These are phyloP conservation scores for Myripristis murdjan DNA, from an alignment of 2,797 vertebrate species.

Conservation along the genomic window DNA sequence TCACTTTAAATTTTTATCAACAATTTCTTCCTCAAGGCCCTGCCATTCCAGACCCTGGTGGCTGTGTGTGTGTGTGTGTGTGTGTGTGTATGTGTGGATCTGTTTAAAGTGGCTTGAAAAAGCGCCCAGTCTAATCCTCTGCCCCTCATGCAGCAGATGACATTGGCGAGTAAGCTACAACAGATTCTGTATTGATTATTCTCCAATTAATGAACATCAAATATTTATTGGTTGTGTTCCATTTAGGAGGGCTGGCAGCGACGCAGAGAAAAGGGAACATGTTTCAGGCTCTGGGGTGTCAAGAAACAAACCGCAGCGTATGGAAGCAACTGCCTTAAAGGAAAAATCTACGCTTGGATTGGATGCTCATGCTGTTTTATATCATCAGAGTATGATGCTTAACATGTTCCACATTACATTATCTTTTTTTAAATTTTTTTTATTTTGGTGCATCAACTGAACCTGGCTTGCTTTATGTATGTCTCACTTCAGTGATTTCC, in stretches of 20 bases:
- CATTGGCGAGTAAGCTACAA: constrained; percentile 31
- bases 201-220: constrained; percentile 65
- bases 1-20: no score
- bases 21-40: no score
- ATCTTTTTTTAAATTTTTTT: constrained; percentile 29
- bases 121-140: constrained; percentile 11
- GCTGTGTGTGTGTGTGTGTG: neutral
- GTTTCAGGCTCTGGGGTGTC: neutral
- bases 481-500: constrained; percentile 60
- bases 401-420: constrained; percentile 38
- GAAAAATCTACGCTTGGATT: neutral
- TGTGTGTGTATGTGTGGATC: neutral
- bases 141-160: constrained; percentile 14
- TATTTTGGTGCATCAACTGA: constrained; percentile 42
- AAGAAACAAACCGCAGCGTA: constrained; percentile 41
- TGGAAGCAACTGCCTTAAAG: constrained; percentile 39
- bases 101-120: constrained; percentile 4
- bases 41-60: no score
- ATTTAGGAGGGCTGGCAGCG: constrained; percentile 53
- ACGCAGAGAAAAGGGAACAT: constrained; percentile 35
- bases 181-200: constrained; percentile 57
- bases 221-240: constrained; percentile 64
- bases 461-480: constrained; percentile 42
- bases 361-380: no score
- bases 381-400: constrained; percentile 14